Base-by-base conservation (phyloP, 2,888 invertebrate genomes). In the Melinopterus prodromus region DNA sequence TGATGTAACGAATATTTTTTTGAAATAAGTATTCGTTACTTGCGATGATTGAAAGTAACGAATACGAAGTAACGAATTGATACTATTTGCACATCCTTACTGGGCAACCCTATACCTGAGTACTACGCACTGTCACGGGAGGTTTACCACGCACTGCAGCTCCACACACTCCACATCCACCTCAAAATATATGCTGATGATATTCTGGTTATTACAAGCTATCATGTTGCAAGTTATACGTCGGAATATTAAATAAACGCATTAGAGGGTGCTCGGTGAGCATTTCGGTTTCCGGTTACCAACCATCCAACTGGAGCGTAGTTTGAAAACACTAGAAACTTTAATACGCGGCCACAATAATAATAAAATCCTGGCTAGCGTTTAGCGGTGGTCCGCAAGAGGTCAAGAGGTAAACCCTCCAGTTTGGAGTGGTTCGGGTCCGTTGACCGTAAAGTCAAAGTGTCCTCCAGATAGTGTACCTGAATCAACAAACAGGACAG, bases 401-500 rank as follows among this genome's bases (percentile, higher is more conserved):
- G 74, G 74, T 74, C 74, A 74, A 74, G 74, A 37, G 74, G 74
- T 37, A 74, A 35, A 37, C 37, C 74, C 74, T 74, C 37, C 36
- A 74, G 36, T 74, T 37, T 74, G 36, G 74, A 74, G 53, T 53
- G 74, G 74, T n/a, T 37, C 74, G 26, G 74, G 74, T 9, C 74
- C 74, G 37, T 74, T 74, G 74, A 36, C 74, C 35, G 74, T 37
- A 74, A 74, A 74, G 74, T 74, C 74, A 74, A 74, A 74, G 74
- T 74, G 74, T 74, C 74, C 74, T 74, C 74, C 36, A 74, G 36
- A 37, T 74, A 74, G 74, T 74, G 37, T 74, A 74, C 74, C 74
- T 74, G 74, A 74, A 74, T 74, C 74, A 74, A 74, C 74, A 74
- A 74, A 74, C 74, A 74, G 74, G 74, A 36, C 74, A 14, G 74